A percentile compares a stretch with the other conserved stretches of the same genome.
phyloP scores from a whole-genome alignment of 1,140 invertebrate genomes.

The Ctenoplectra terminalis region DNA sequence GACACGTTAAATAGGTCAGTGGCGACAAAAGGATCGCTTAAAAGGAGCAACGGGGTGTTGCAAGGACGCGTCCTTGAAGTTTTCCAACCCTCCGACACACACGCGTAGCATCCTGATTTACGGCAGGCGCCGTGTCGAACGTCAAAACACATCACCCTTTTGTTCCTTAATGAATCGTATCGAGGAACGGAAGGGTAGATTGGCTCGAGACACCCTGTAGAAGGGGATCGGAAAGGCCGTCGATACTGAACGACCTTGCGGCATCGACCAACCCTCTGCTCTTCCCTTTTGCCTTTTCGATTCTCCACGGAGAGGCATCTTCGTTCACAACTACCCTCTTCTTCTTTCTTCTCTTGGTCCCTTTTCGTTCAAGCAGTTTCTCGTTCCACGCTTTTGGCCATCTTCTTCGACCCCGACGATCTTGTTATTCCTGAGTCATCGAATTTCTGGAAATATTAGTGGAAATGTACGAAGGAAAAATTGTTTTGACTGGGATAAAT shows the following conservation, averaged over 20 bases:
- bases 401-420: not conserved
- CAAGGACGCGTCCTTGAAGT: conserved; percentile 41
- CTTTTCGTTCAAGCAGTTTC: not conserved
- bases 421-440: not conserved
- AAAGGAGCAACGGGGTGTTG: conserved; percentile 10
- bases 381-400: not conserved
- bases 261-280: conserved; percentile 65
- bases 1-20: conserved; percentile 38
- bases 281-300: conserved; percentile 54
- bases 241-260: conserved; percentile 71
- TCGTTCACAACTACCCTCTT: conserved; percentile 28
- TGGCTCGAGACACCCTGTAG: conserved; percentile 36
- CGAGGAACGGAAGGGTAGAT: conserved; percentile 38
- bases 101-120: conserved; percentile 36
- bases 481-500: no score
- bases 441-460: not conserved
- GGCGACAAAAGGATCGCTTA: conserved; percentile 30
- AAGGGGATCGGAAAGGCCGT: conserved; percentile 46
- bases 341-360: not conserved
- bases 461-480: not conserved
- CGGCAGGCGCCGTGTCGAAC: not conserved
- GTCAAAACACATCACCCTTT: conserved; percentile 16
- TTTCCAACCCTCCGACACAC: not conserved
- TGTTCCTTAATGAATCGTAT: conserved; percentile 48
- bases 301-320: conserved; percentile 49